Percentiles rank a stretch among this genome's conserved stretches.
These are phyloP conservation scores for Trachops cirrhosus DNA, from an alignment of 2,797 vertebrate genomes.

Conservation along the genomic window DNA sequence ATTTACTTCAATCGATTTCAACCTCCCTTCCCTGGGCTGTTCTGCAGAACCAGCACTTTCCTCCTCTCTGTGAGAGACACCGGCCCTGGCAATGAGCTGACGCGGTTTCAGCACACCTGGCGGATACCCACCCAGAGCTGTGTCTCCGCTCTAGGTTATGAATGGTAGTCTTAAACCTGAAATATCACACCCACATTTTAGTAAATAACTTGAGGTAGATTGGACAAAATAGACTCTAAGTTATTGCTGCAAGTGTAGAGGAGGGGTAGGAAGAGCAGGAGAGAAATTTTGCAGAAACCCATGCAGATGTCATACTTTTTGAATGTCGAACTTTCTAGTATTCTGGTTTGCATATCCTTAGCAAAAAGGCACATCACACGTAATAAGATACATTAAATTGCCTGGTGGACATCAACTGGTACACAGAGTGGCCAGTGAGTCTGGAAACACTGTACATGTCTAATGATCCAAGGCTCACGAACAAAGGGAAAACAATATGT, in stretches of 20 bases:
- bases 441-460: neutral
- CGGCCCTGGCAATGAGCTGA: neutral
- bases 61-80: neutral
- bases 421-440: neutral
- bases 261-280: neutral
- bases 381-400: neutral
- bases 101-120: neutral
- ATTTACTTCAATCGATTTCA: constrained; percentile 49
- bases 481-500: neutral
- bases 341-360: neutral
- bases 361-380: neutral
- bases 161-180: neutral
- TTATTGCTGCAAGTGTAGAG: neutral
- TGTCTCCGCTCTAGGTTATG: neutral
- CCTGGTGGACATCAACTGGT: neutral
- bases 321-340: neutral
- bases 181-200: neutral
- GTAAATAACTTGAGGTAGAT: neutral
- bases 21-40: neutral
- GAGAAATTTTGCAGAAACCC: neutral
- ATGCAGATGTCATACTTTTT: neutral
- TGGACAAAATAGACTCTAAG: neutral
- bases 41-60: constrained; percentile 9
- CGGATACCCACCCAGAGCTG: neutral
- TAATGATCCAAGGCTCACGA: neutral